Evolutionary conservation across 2,888 invertebrate species (phyloP), one percentile per base, ranked within the genome.

Genomic region (Emesis russula): DNA sequence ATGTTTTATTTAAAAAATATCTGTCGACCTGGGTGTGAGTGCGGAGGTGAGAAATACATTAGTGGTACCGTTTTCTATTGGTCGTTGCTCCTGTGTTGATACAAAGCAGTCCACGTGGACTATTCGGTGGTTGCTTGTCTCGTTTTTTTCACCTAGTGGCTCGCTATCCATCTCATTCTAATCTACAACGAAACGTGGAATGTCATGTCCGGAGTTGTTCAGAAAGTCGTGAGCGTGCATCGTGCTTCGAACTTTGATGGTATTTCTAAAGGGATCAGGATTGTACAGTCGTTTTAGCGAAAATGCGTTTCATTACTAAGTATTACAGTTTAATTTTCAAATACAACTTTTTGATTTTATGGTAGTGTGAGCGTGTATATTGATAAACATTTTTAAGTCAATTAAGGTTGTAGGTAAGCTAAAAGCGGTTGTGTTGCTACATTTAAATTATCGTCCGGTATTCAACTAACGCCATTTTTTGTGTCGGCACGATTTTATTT

Each of bases 11-110:
- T 94, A 96, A 96, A 68, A 97, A 97, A 97, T 97, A 97, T 97
- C 97, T 97, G 96, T 96, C 94, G 96, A 96, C 96, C 96, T 97
- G 97, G 97, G 98, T 98, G 98, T 98, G 98, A 97, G 98, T 98
- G 98, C 98, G 98, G 98, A 98, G 98, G 98, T 98, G 98, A 98
- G 98, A 98, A 98, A 98, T 98, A 98, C 98, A 98, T 98, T 98
- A 98, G 98, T 97, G 98, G 98, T 98, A 97, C 98, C 98, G 98
- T 98, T 98, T 98, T 97, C 98, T 97, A 98, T 98, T 98, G 98
- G 98, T 98, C 98, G 98, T 97, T 97, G 98, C 98, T 98, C 97
- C 98, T 97, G 98, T 98, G 98, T 98, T 98, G 98, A 98, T 98
- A 98, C 97, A 98, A 98, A 98, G 97, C 97, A 98, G 98, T 98